Base-by-base conservation (phyloP, 2,888 invertebrate genomes). In the Germaria angustata region DNA sequence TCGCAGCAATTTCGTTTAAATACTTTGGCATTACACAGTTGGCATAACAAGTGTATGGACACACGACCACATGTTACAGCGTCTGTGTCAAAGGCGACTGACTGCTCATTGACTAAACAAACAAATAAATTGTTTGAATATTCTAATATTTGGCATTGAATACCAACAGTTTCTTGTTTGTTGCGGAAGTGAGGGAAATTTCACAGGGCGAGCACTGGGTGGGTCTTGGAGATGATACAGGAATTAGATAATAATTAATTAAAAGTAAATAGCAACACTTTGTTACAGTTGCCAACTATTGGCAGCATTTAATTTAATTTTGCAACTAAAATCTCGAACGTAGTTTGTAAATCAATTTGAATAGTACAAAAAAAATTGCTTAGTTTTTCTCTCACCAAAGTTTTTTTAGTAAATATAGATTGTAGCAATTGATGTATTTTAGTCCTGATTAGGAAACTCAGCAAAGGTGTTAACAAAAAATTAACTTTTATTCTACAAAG, bases 71-170 rank as follows among this genome's bases (percentile, higher is more conserved):
- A 71, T 71, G 20, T 39, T 63, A 39, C 39, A 51, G 22, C 34
- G 51, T 59, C 36, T 61, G 41, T 57, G 41, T 32, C 57, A 76
- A 76, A 76, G 66, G 66, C 46, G 41, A 51, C 17, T 6, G 28
- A 22, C 20, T 51, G 59, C 44, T 61, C 17, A 9, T 59, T 49
- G 59, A 44, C 68, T 61, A 57, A 57, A 57, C 39, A 44, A 51
- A 63, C 36, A 71, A 63, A 63, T 71, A 49, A 55, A 36, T 78
- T 68, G 49, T 68, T 68, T 11, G 32, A 41, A 53, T 41, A 76
- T 57, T 59, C 20, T 20, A 17, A 61, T 73, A 73, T 72, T 72
- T 73, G 66, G 79, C 72, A 68, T 34, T 73, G 72, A 53, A 28
- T 71, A 34, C 5, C 24, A 57, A 36, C 17, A 2, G 13, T 24